These are phyloP conservation scores for Diaphora mendica DNA, from an alignment of 2,888 invertebrate species.

Conservation along the genomic window DNA sequence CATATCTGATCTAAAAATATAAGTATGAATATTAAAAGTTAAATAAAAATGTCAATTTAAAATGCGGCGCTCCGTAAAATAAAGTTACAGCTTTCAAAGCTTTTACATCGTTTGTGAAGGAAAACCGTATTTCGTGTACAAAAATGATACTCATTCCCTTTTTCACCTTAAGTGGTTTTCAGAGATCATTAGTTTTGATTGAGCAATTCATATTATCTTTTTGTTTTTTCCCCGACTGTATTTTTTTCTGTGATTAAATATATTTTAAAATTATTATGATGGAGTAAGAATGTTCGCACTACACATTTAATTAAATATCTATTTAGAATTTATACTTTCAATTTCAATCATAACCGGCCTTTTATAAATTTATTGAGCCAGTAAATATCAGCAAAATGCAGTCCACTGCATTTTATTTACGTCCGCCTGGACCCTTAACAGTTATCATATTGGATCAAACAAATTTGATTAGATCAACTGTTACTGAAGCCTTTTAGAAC, in stretches of 20 bases:
- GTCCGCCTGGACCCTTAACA: no score
- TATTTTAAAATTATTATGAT: not conserved
- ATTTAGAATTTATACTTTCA: no score
- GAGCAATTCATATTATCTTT: not conserved
- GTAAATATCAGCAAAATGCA: no score
- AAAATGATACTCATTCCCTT: not conserved
- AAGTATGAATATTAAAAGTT: not conserved
- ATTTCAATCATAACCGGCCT: no score
- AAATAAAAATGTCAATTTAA: constrained; percentile 1
- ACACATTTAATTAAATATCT: no score
- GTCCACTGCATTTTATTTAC: no score
- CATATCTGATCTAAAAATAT: not conserved
- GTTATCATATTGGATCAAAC: no score
- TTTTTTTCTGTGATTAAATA: not conserved
- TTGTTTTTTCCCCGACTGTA: not conserved
- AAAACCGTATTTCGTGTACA: not conserved
- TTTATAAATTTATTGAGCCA: no score
- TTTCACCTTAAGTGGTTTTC: constrained; percentile 1
- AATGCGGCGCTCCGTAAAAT: not conserved
- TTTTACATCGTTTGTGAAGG: not conserved
- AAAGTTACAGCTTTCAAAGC: not conserved
- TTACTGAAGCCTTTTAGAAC: no score
- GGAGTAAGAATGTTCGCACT: no score
- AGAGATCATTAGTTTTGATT: constrained; percentile 4
- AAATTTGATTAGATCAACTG: no score